Percentiles rank a stretch among this genome's conserved stretches.
phyloP scores from a whole-genome alignment of 2,888 invertebrate genomes.

The Stomorhina lunata region DNA sequence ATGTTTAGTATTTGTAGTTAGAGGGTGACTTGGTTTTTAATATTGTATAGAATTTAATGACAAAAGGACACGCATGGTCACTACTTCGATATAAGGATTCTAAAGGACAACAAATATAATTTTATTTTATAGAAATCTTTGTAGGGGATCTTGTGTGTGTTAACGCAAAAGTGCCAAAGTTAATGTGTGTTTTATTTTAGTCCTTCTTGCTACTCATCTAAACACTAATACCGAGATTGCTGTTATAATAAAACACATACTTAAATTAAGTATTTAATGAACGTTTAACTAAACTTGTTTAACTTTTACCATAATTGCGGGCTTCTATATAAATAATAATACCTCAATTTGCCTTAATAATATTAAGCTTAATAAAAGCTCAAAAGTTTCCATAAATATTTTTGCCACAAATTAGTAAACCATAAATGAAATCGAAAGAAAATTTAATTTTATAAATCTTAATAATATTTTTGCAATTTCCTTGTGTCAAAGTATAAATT shows the following conservation, averaged over 20 bases:
- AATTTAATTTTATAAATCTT: slow-evolving; percentile 9
- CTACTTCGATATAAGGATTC: too few species aligned
- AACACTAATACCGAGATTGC: neutral
- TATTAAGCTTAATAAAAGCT: neutral
- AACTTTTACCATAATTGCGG: neutral
- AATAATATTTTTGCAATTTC: neutral
- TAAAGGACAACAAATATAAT: too few species aligned
- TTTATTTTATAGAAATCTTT: too few species aligned
- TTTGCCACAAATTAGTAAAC: neutral
- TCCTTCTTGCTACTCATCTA: neutral
- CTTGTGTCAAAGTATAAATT: neutral
- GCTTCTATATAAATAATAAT: neutral
- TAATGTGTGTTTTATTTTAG: slow-evolving; percentile 1
- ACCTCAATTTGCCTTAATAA: neutral
- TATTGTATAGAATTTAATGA: slow-evolving; percentile 8
- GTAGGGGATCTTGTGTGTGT: neutral
- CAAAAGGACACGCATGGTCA: slow-evolving; percentile 35
- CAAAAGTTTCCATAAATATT: slow-evolving; percentile 26
- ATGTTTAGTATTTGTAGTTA: neutral
- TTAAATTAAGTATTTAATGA: slow-evolving; percentile 34
- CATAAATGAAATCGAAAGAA: neutral
- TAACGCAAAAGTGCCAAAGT: slow-evolving; percentile 21
- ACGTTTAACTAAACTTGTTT: neutral
- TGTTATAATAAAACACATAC: slow-evolving; percentile 23
- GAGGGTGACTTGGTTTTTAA: neutral